Evolutionary conservation across 2,888 invertebrate genomes (phyloP).

Genomic region (Rambutsinella grinnellia): DNA sequence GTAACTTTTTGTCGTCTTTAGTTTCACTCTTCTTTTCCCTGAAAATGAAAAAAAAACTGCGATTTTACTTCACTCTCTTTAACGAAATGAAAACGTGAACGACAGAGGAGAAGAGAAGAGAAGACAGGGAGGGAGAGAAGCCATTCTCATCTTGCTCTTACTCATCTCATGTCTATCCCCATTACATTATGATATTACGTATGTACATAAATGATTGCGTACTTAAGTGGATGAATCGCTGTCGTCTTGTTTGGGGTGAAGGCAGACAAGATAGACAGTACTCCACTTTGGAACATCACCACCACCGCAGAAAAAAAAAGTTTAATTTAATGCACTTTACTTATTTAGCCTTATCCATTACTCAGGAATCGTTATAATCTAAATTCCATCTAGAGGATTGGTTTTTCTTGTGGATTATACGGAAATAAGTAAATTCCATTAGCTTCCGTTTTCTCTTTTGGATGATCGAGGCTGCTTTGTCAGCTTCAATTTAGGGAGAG

Average conservation of each 20-base stretch:
- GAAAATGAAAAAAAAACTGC: conserved; percentile 25
- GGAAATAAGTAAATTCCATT: conserved; percentile 56
- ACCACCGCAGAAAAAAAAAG: background rate
- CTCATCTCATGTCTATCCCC: conserved; percentile 36
- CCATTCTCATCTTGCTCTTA: conserved; percentile 44
- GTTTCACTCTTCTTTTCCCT: conserved; percentile 2
- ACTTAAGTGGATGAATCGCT: conserved; percentile 48
- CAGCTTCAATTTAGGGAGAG: too few relatives aligned
- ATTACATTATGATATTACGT: conserved; percentile 54
- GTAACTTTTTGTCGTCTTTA: conserved; percentile 32
- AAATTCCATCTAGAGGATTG: conserved; percentile 57
- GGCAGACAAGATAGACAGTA: background rate
- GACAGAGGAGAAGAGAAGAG: conserved; percentile 13
- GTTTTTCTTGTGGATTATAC: conserved; percentile 52
- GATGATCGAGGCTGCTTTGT: too few relatives aligned
- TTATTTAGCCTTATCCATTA: background rate
- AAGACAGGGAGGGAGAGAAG: conserved; percentile 22
- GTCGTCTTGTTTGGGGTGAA: background rate
- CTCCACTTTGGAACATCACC: background rate
- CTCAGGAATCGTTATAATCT: conserved; percentile 38
- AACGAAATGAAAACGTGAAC: background rate
- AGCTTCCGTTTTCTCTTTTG: conserved; percentile 48
- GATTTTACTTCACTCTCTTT: conserved; percentile 17
- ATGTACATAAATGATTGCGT: conserved; percentile 56
- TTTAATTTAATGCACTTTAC: background rate